phyloP scores from a whole-genome alignment of 2,888 invertebrate species.

The Cordilura impudica region DNA sequence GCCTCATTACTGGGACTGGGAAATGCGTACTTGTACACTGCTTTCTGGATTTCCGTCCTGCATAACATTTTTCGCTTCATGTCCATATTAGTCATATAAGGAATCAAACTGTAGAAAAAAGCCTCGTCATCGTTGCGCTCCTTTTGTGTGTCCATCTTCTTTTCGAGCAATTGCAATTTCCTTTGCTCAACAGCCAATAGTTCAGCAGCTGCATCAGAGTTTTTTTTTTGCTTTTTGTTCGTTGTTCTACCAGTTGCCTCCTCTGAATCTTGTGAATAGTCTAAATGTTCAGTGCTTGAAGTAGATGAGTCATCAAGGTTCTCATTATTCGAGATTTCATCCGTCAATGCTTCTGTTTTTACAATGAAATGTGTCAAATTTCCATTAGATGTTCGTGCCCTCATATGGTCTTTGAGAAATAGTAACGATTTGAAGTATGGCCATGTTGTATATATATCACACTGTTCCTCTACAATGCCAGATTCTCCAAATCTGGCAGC shows the following conservation, averaged over 20 bases:
- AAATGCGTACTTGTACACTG: neutral
- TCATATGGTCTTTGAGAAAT: conserved; percentile 44
- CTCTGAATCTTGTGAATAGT: conserved; percentile 4
- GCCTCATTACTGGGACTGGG: no score
- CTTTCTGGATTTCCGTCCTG: conserved; percentile 27
- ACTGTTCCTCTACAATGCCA: conserved; percentile 4
- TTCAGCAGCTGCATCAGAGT: neutral
- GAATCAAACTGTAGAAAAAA: conserved; percentile 29
- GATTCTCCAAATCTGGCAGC: conserved; percentile 2
- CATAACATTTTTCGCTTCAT: conserved; percentile 21
- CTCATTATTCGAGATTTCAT: neutral
- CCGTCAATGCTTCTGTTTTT: neutral
- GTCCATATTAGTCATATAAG: conserved; percentile 38
- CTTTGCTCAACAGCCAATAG: conserved; percentile 3
- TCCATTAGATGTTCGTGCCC: conserved; percentile 5
- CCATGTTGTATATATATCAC: conserved; percentile 5
- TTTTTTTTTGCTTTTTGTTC: no score
- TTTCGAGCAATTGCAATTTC: conserved; percentile 33
- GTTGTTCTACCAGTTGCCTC: neutral
- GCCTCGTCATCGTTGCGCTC: conserved; percentile 24
- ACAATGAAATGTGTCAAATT: neutral
- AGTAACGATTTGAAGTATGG: conserved; percentile 34
- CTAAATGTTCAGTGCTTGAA: neutral
- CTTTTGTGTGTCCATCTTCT: conserved; percentile 9
- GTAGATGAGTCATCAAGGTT: neutral